Percentiles rank a stretch among this genome's conserved stretches.
These are phyloP conservation scores for Chouioia cunea DNA, from an alignment of 2,888 invertebrate genomes.

Conservation along the genomic window DNA sequence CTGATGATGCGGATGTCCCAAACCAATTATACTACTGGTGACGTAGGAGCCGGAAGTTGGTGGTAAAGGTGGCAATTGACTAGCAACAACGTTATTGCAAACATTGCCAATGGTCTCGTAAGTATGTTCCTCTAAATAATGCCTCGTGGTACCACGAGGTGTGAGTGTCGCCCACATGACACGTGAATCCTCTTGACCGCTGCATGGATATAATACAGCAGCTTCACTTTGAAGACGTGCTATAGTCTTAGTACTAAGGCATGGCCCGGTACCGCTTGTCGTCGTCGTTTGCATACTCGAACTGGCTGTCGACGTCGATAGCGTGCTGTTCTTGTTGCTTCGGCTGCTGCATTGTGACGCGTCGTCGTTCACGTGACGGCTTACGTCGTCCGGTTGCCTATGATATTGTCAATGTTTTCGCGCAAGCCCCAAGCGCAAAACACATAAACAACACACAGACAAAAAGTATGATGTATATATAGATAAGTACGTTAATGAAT, in stretches of 20 bases:
- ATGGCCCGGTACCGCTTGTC: constrained; percentile 44
- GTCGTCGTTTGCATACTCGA: constrained; percentile 63
- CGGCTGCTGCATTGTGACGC: constrained; percentile 56
- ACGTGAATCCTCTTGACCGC: constrained; percentile 74
- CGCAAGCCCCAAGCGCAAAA: too few relatives aligned
- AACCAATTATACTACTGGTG: too few relatives aligned
- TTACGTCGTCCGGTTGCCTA: constrained; percentile 28
- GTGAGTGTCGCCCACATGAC: constrained; percentile 88
- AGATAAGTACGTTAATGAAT: too few relatives aligned
- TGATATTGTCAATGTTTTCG: background rate
- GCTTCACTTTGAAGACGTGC: constrained; percentile 70
- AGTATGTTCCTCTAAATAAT: constrained; percentile 71
- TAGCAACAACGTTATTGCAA: too few relatives aligned
- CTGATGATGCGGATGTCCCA: too few relatives aligned
- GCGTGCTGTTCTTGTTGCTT: constrained; percentile 62
- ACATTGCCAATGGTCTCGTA: constrained; percentile 64
- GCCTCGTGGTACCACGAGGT: constrained; percentile 82
- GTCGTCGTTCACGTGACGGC: constrained; percentile 39
- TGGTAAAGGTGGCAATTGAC: too few relatives aligned
- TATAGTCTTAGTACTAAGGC: constrained; percentile 17
- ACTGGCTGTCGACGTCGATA: constrained; percentile 62
- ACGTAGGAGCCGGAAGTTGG: constrained; percentile 15
- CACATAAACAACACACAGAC: too few relatives aligned
- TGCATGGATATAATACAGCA: constrained; percentile 74
- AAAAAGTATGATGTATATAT: too few relatives aligned